Evolutionary conservation across 2,888 invertebrate species (phyloP), one percentile per base, ranked within the genome.

Genomic region (Drosophila longiperda): DNA sequence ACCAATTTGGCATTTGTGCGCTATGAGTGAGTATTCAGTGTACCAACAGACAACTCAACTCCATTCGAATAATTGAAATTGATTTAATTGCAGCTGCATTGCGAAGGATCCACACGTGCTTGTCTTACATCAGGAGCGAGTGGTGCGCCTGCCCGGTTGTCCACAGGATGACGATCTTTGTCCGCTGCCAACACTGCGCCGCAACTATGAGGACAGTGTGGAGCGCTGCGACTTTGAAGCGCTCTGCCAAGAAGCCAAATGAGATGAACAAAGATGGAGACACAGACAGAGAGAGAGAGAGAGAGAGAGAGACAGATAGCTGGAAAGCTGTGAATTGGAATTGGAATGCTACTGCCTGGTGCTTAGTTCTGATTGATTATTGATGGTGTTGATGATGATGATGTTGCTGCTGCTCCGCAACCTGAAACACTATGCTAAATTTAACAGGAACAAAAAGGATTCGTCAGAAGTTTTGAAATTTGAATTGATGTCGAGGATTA

Each of bases 1-100:
- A 94, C 96, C 7, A 97, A 97, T 91, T 91, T 97, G 77, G 97
- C 96, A 38, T 97, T 97, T 92, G 94, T 97, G 65, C 93, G 96
- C 58, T 96, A 94, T 86, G 94, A 95, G 96, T 96, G 92, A 94
- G 95, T 94, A 57, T 20, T 54, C 11, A 36, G 26, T 38, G 26
- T 54, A 12, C 26, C 26, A 20, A 34, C 11, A 17, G 26, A 26
- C 26, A 26, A 26, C 26, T 26, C 26, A 26, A 5, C 29, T 5
- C 29, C 29, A 29, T 5, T 29, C 29, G 29, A 29, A 5, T 29
- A 29, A 29, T 29, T 29, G 29, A 29, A 29, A 29, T 2, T 23
- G 6, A 11, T 23, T 49, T 26, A 26, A 34, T 66, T 64, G 8
- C 52, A 89, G 89, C 12, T 90, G 88, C 68, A 42, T n/a, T 9